phyloP scores from a whole-genome alignment of 2,113 vertebrate species.

The Uropsilus gracilis region DNA sequence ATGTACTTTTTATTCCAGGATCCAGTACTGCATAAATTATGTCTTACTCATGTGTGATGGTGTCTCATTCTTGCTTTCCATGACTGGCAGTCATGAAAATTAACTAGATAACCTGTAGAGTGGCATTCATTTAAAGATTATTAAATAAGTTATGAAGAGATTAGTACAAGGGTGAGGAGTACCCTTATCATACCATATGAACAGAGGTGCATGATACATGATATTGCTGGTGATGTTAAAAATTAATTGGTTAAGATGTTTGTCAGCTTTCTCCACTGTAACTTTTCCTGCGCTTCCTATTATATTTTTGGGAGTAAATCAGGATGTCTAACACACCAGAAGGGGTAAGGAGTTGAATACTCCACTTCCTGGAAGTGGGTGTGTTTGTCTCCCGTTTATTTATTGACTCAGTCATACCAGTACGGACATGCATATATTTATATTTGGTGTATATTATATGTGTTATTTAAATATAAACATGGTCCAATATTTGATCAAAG shows the following conservation, averaged over 20 bases:
- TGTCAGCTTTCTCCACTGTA: not conserved
- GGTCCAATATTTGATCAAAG: not conserved
- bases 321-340: not conserved
- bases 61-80: slow-evolving; percentile 1
- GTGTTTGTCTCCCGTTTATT: not conserved
- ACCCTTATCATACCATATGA: not conserved
- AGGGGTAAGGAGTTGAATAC: not conserved
- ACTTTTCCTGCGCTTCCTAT: not conserved
- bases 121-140: not conserved
- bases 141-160: not conserved
- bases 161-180: not conserved
- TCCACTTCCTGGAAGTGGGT: not conserved
- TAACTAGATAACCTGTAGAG: not conserved
- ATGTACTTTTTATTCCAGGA: not conserved
- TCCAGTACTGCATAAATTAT: not conserved
- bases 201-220: not conserved
- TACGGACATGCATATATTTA: not conserved
- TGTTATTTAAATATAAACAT: too few relatives aligned
- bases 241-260: not conserved
- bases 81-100: not conserved
- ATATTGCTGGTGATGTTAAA: not conserved
- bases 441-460: too few relatives aligned
- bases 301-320: not conserved
- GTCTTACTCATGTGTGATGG: not conserved
- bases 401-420: not conserved